Evolutionary conservation across 2,888 invertebrate species (phyloP), one percentile per base, ranked within the genome.

Genomic region (Drosophila helvetica): DNA sequence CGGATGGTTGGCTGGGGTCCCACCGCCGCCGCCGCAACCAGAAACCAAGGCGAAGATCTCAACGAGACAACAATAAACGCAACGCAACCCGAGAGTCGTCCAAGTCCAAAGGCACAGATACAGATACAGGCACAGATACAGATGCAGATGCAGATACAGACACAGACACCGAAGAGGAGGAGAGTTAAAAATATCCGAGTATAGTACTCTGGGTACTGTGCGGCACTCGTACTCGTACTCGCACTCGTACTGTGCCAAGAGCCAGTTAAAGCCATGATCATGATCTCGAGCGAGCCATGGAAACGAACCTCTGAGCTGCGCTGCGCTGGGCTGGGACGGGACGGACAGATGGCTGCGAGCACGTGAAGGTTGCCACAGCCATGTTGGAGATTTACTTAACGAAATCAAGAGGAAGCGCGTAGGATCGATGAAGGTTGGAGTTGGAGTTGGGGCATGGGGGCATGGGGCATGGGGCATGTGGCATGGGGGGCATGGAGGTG

Each of bases 351-450:
- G 62, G 63, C 70, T 58, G 51, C 55, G 70, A 65, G 78, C 77
- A 79, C 79, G 78, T 86, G 85, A 85, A 88, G 88, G 85, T 85
- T 85, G 88, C 84, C 75, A 33, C 70, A 71, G 75, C 72, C 75
- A 80, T 72, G 75, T 69, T 76, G 82, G 80, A 84, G 85, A 88
- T 85, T 85, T 85, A 88, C 88, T 88, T 88, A 85, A 85, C 89
- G 81, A 85, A 85, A 85, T 85, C 85, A 86, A 88, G 86, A 88
- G 86, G 86, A 86, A 86, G 87, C 87, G 87, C 83, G 83, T 84
- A 82, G 83, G 75, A 87, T 82, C 86, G 79, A 70, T 45, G 5
- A 30, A 33, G 22, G 5, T 42, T 43, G 56, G 18, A 27, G 27
- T 27, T 43, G 45, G 55, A 46, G 17, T 48, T 45, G 59, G 43